A percentile compares a stretch with the other conserved stretches of the same genome.
These are phyloP conservation scores for Sinocyclocheilus anshuiensis DNA, from an alignment of 2,113 vertebrate genomes.

Conservation along the genomic window DNA sequence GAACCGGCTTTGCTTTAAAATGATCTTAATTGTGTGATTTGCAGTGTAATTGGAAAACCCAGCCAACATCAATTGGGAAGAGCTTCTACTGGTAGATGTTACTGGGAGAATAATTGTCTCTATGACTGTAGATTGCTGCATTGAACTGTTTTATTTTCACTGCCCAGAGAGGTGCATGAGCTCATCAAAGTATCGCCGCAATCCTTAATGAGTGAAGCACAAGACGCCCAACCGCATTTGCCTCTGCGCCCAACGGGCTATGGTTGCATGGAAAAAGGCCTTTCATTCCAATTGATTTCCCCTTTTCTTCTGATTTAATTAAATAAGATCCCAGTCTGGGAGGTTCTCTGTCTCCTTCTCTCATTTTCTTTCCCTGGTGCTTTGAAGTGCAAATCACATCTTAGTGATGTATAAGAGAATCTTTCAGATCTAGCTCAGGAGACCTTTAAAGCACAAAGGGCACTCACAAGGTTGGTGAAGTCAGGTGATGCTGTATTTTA, in stretches of 20 bases:
- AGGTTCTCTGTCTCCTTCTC: conserved; percentile 46
- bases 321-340: conserved; percentile 52
- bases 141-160: conserved; percentile 47
- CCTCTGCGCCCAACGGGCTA: conserved; percentile 49
- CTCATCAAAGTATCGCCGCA: conserved; percentile 63
- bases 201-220: conserved; percentile 49
- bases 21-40: neutral
- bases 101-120: neutral
- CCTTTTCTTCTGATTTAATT: conserved; percentile 69
- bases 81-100: neutral
- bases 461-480: conserved; percentile 59
- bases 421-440: conserved; percentile 62
- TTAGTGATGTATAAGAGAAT: conserved; percentile 67
- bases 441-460: conserved; percentile 62
- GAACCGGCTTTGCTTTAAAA: neutral
- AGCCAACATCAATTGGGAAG: neutral
- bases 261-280: conserved; percentile 57
- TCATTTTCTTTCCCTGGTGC: conserved; percentile 39
- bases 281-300: conserved; percentile 66
- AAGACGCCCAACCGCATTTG: conserved; percentile 44
- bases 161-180: conserved; percentile 42
- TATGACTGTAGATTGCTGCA: conserved; percentile 3
- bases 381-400: conserved; percentile 79
- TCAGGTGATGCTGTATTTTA: conserved; percentile 36
- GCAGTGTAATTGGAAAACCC: neutral